Percentiles rank a stretch among this genome's conserved stretches.
These are phyloP conservation scores for Eupithecia dodoneata DNA, from an alignment of 2,888 invertebrate species.

Conservation along the genomic window DNA sequence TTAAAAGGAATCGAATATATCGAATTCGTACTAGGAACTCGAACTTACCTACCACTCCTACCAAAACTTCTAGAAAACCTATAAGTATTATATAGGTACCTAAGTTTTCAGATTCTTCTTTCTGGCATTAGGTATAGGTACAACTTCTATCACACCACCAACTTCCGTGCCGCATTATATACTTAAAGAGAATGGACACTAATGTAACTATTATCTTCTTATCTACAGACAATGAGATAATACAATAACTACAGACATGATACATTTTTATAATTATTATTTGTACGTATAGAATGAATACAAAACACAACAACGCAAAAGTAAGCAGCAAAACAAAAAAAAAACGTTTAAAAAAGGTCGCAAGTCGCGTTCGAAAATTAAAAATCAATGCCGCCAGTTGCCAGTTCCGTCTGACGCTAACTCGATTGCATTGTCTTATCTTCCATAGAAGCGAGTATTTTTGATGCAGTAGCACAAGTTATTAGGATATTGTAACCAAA, in stretches of 20 bases:
- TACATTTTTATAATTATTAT: not conserved
- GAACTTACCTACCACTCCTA: conserved; percentile 15
- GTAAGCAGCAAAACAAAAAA: not conserved
- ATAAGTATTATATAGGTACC: no score
- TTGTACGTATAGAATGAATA: not conserved
- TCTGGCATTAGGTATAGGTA: not conserved
- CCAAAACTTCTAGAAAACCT: not conserved
- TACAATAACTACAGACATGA: no score
- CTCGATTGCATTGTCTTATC: conserved; percentile 39
- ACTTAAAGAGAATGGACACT: no score
- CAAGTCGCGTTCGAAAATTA: conserved; percentile 30
- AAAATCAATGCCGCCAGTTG: conserved; percentile 39
- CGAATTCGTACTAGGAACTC: no score
- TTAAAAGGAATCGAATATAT: no score
- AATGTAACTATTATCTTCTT: no score
- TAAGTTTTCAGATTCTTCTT: not conserved
- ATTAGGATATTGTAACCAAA: not conserved
- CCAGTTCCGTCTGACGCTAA: conserved; percentile 30
- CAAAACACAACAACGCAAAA: not conserved
- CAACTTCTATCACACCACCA: not conserved
- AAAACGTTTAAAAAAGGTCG: not conserved
- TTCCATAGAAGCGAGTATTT: not conserved
- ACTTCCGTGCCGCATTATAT: no score
- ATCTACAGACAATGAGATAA: no score
- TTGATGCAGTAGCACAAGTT: conserved; percentile 16